Conservation (phyloP, 2,888 invertebrate genomes). For the Ptychoptera albimana region DNA sequence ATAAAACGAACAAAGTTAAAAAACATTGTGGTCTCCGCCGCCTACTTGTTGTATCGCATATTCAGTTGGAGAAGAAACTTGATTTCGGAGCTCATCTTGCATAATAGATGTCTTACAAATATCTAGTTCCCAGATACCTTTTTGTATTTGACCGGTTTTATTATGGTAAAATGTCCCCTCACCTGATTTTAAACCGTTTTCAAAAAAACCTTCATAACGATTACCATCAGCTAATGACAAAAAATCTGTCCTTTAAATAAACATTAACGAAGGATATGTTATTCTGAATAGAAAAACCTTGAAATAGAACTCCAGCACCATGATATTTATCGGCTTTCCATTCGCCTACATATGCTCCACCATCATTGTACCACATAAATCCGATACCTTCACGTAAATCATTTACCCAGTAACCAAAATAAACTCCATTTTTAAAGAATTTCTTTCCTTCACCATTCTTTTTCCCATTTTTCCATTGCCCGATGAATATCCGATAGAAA, state of each 20-base stretch:
- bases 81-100: conserved; percentile 21
- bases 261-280: neutral
- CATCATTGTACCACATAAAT: conserved; percentile 24
- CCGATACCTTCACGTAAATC: conserved; percentile 24
- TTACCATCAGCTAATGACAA: conserved; percentile 12
- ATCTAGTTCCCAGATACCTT: conserved; percentile 25
- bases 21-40: conserved; percentile 1
- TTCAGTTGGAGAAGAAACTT: conserved; percentile 15
- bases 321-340: conserved; percentile 22
- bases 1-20: neutral
- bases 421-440: conserved; percentile 21
- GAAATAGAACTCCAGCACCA: conserved; percentile 24
- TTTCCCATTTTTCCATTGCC: conserved; percentile 21
- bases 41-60: conserved; percentile 19
- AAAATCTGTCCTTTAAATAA: too few relatives aligned
- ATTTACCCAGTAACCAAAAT: conserved; percentile 22
- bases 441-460: conserved; percentile 27
- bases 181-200: conserved; percentile 24
- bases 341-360: conserved; percentile 23
- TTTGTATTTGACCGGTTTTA: conserved; percentile 26
- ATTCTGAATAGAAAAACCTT: conserved; percentile 13
- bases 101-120: conserved; percentile 20
- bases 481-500: conserved; percentile 19
- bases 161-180: conserved; percentile 26
- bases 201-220: conserved; percentile 26